Percentiles rank a stretch among this genome's conserved stretches.
phyloP scores from a whole-genome alignment of 1,140 invertebrate genomes.

The Microvelia longipes region DNA sequence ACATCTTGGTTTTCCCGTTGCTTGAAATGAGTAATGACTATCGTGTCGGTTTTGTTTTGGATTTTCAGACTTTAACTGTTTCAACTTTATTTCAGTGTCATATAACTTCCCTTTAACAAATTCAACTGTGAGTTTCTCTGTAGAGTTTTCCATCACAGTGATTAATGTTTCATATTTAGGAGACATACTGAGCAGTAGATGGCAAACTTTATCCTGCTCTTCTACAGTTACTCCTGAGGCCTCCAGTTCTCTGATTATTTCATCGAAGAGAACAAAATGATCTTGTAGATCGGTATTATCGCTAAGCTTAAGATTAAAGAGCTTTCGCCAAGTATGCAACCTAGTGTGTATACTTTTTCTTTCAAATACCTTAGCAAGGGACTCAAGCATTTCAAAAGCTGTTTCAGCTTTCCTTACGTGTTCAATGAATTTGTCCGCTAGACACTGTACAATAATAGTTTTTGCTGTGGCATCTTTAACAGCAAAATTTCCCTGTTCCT shows the following conservation, averaged over 20 bases:
- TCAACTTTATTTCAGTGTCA: background rate
- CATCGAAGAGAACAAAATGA: background rate
- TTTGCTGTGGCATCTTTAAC: background rate
- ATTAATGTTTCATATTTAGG: background rate
- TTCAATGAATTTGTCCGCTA: background rate
- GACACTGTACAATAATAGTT: background rate
- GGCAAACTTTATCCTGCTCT: background rate
- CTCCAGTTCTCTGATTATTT: background rate
- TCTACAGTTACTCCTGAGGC: background rate
- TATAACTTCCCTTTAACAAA: background rate
- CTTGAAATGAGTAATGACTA: background rate
- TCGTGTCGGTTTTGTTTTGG: background rate
- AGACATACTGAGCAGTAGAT: background rate
- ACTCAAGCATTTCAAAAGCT: background rate
- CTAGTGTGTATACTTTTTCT: background rate
- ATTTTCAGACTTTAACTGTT: background rate
- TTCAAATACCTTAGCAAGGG: background rate
- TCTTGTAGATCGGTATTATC: background rate
- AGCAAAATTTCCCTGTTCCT: background rate
- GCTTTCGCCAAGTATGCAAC: background rate
- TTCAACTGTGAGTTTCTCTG: background rate
- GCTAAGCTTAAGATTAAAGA: background rate
- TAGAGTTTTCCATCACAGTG: background rate
- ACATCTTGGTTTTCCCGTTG: background rate
- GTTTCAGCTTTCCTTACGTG: background rate